phyloP scores from a whole-genome alignment of 2,113 vertebrate species.

The Forbesichthys papilliferus region DNA sequence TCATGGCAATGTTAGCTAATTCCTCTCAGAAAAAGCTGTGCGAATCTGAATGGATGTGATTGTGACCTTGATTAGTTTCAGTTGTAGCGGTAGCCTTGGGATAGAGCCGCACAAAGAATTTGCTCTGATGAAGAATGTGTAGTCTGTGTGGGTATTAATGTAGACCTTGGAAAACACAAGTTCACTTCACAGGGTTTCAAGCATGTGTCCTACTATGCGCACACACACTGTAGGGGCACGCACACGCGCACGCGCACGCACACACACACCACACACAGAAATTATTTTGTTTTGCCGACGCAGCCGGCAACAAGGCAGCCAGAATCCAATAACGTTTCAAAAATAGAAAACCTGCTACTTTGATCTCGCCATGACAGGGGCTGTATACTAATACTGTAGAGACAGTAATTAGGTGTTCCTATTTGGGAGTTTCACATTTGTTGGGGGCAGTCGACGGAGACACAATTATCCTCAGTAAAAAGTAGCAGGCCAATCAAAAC shows the following conservation, averaged over 20 bases:
- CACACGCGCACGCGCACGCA: not conserved
- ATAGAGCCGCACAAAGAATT: slow-evolving; percentile 11
- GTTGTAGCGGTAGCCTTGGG: slow-evolving; percentile 47
- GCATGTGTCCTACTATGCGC: not conserved
- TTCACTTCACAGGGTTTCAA: not conserved
- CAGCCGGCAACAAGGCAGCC: slow-evolving; percentile 21
- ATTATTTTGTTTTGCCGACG: not conserved
- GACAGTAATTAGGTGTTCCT: slow-evolving; percentile 43
- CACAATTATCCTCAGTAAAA: slow-evolving; percentile 28
- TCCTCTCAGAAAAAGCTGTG: no score
- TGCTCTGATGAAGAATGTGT: not conserved
- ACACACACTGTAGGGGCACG: not conserved
- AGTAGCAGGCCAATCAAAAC: slow-evolving; percentile 33
- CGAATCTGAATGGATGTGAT: no score
- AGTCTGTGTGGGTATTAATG: not conserved
- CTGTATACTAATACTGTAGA: not conserved
- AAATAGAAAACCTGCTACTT: slow-evolving; percentile 51
- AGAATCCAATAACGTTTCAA: slow-evolving; percentile 34
- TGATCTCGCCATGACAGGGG: slow-evolving; percentile 42
- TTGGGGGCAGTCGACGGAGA: slow-evolving; percentile 25
- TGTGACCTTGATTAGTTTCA: slow-evolving; percentile 17
- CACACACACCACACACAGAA: slow-evolving; percentile 1
- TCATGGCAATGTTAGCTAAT: no score
- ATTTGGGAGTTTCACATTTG: slow-evolving; percentile 32
- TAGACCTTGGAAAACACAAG: not conserved